Evolutionary conservation across 1,140 invertebrate genomes (phyloP).

Genomic region (Cyclina sinensis): DNA sequence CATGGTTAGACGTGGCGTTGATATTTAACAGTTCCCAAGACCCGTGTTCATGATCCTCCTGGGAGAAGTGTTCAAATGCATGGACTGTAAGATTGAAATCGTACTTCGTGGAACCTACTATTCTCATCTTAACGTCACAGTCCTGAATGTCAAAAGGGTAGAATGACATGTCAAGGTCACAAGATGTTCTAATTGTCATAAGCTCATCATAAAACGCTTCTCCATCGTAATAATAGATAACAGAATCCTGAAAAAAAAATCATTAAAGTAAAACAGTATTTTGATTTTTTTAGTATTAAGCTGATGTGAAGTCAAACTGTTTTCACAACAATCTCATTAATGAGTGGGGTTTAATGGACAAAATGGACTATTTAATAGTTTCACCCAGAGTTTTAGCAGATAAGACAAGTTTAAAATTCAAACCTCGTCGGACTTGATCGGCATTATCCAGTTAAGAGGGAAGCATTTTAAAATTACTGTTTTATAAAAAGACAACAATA

Average conservation of each 20-base stretch:
- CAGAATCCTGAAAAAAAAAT: background rate
- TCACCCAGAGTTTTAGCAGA: too few species aligned
- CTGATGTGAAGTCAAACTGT: too few species aligned
- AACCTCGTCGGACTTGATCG: too few species aligned
- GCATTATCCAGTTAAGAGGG: too few species aligned
- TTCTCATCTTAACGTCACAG: background rate
- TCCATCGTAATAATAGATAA: background rate
- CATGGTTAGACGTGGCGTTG: background rate
- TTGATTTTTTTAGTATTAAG: too few species aligned
- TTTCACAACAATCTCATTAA: too few species aligned
- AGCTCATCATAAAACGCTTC: background rate
- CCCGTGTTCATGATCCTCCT: background rate
- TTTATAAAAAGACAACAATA: too few species aligned
- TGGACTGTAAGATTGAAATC: background rate
- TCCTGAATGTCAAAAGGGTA: slow-evolving; percentile 30
- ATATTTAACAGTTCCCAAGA: background rate
- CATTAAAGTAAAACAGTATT: too few species aligned
- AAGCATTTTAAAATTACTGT: too few species aligned
- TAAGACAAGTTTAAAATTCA: too few species aligned
- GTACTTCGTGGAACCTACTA: background rate
- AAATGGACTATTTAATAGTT: too few species aligned
- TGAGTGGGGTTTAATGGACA: too few species aligned
- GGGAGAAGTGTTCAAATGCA: background rate
- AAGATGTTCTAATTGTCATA: slow-evolving; percentile 47
- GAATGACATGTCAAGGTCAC: slow-evolving; percentile 71